These are phyloP conservation scores for Siniperca chuatsi DNA, from an alignment of 2,113 vertebrate genomes.

Conservation along the genomic window DNA sequence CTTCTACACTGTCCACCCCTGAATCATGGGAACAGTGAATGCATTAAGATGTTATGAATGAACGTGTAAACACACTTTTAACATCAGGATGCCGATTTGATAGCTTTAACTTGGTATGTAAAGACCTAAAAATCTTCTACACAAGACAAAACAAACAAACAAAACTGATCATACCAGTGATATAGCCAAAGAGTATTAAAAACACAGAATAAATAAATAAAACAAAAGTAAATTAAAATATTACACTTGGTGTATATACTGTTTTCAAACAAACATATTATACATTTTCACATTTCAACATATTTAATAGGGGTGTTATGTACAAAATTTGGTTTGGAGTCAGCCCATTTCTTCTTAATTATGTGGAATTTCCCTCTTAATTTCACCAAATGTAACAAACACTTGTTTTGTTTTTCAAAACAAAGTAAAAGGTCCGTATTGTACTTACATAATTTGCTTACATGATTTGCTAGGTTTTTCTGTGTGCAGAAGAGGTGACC, in stretches of 20 bases:
- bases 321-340: no score
- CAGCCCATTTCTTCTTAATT: not conserved
- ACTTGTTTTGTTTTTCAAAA: not conserved
- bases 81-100: no score
- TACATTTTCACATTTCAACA: not conserved
- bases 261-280: not conserved
- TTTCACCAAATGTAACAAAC: not conserved
- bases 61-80: not conserved
- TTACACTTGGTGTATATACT: not conserved
- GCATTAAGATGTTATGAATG: not conserved
- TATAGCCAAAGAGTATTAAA: not conserved
- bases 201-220: not conserved
- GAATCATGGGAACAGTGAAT: not conserved
- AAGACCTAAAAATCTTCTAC: not conserved
- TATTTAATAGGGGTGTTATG: not conserved
- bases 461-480: not conserved
- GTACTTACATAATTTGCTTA: not conserved
- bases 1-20: no score
- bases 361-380: not conserved
- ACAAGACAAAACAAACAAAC: not conserved
- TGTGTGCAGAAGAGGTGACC: not conserved
- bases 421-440: not conserved
- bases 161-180: not conserved
- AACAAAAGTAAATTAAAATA: not conserved
- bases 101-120: not conserved